Conservation (phyloP, 2,113 vertebrate genomes). For the Passer montanus region DNA sequence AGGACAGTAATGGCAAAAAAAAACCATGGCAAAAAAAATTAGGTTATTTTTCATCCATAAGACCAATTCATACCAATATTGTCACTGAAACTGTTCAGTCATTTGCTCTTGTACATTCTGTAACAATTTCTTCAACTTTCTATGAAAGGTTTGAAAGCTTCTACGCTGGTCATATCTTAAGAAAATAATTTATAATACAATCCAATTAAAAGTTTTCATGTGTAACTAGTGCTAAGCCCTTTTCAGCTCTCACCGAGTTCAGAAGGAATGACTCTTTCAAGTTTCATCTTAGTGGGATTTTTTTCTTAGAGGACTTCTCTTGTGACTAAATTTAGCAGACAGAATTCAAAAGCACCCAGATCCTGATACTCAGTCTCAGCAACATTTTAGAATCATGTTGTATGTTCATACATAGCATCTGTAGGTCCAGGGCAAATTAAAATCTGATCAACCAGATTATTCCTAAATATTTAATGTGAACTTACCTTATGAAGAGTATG, state of each 20-base stretch:
- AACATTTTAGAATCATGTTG: not conserved
- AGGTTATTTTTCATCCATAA: not conserved
- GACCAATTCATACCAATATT: not conserved
- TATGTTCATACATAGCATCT: not conserved
- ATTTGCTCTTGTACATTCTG: not conserved
- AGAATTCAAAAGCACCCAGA: not conserved
- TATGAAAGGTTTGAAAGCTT: not conserved
- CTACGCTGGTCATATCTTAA: not conserved
- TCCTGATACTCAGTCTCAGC: not conserved
- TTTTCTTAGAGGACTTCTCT: not conserved
- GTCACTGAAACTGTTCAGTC: not conserved
- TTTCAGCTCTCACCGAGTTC: not conserved
- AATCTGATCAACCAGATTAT: not conserved
- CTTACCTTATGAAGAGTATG: not conserved
- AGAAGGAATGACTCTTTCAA: not conserved
- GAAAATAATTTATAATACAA: not conserved
- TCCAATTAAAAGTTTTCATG: not conserved
- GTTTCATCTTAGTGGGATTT: not conserved
- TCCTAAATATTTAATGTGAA: not conserved
- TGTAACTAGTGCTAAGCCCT: not conserved
- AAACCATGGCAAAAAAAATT: not conserved
- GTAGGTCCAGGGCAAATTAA: not conserved
- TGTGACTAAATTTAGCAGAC: not conserved
- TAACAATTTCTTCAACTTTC: not conserved
- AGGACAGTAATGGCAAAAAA: not conserved